Evolutionary conservation across 2,113 vertebrate genomes (phyloP), one percentile per base, ranked within the genome.

Genomic region (Entelurus aequoreus): DNA sequence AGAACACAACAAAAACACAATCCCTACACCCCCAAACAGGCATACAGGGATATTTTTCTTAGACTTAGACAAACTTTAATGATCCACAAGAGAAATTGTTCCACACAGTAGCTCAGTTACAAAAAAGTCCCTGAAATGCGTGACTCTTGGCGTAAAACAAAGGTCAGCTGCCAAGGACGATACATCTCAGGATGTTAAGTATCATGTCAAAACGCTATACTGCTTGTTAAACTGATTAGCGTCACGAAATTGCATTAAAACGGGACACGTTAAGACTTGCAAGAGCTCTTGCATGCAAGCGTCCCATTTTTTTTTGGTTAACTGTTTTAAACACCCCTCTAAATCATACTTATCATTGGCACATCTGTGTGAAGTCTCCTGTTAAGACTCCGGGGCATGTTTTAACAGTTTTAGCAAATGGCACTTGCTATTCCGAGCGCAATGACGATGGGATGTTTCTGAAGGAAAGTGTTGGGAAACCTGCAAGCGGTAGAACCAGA

Each of bases 321-420:
- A 52, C 62, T 51, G 48, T 69, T 63, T 35, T 40, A 9, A 55
- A 65, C 69, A 44, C 16, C 50, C 63, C 37, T 21, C 42, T 0
- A 57, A 62, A 65, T 68, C 0, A 63, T 65, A 28, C 28, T 28
- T 66, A 69, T 28, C 8, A 19, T 53, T 66, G 56, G 53, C 47
- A 16, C 54, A 6, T 12, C 6, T 3, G 6, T 53, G 16, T 28
- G 28, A 28, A 15, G 19, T 13, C 3, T 5, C 36, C 5, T 44
- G 1, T 48, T 19, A 46, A 5, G 8, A 3, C 15, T 10, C 16
- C 40, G 5, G 6, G 42, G 42, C 42, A 11, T 19, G n/a, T 6
- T 21, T 59, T 59, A 5, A 38, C 35, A 10, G 9, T 9, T 6
- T 16, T 38, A 10, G 3, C 21, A 35, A 48, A 13, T 52, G 48